Evolutionary conservation across 1,140 invertebrate genomes (phyloP).

Genomic region (Drosophila willistoni): DNA sequence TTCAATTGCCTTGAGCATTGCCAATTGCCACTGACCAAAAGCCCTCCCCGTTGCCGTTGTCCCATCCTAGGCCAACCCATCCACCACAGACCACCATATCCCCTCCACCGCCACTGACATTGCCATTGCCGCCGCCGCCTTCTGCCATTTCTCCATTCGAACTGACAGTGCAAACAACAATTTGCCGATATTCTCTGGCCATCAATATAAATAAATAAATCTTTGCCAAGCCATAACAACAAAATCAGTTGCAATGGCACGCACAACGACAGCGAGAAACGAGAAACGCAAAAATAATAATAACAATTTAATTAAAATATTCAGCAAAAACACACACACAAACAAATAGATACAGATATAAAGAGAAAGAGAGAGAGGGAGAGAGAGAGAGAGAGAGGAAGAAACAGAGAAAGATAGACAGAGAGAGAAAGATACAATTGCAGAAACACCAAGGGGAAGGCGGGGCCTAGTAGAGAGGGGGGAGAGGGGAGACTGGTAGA

Average conservation of each 20-base stretch:
- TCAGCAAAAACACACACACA: conserved; percentile 68
- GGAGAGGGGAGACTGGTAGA: conserved; percentile 8
- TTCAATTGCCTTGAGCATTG: conserved; percentile 76
- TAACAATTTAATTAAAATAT: conserved; percentile 81
- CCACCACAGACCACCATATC: neutral
- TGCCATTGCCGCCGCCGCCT: neutral
- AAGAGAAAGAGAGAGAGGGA: neutral
- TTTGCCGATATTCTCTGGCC: conserved; percentile 51
- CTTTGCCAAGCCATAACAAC: conserved; percentile 75
- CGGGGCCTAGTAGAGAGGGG: neutral
- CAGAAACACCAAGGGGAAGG: neutral
- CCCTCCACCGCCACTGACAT: neutral
- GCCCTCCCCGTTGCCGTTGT: neutral
- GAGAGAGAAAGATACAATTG: neutral
- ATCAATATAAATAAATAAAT: conserved; percentile 81
- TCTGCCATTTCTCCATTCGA: neutral
- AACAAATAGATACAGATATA: conserved; percentile 34
- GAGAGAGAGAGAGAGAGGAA: neutral
- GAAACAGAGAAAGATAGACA: neutral
- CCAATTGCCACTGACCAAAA: conserved; percentile 28
- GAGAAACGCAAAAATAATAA: conserved; percentile 68
- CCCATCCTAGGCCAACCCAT: neutral
- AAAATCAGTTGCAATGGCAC: conserved; percentile 77
- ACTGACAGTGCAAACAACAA: conserved; percentile 54
- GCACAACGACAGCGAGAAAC: conserved; percentile 42